Conservation (phyloP, 2,113 vertebrate genomes). For the Seriola rivoliana region DNA sequence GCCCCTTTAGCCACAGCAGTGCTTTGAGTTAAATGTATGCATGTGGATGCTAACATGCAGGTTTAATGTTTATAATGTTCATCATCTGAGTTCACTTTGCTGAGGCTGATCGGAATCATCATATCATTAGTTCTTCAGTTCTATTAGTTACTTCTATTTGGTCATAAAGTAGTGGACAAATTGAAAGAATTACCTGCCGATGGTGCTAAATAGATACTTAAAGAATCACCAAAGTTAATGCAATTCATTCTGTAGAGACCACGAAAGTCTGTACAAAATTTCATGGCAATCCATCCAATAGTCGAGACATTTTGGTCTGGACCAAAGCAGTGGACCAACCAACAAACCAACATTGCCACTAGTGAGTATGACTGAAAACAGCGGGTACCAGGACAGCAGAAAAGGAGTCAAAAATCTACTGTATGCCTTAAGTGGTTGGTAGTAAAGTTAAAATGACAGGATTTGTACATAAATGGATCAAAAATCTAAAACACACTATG, state of each 20-base stretch:
- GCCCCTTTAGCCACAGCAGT: not conserved
- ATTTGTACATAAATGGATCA: not conserved
- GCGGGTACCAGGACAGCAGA: not conserved
- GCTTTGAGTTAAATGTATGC: not conserved
- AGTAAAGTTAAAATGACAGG: not conserved
- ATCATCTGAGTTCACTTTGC: not conserved
- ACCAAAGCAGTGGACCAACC: not conserved
- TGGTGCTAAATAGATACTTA: not conserved
- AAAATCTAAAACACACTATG: not conserved
- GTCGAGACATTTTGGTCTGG: not conserved
- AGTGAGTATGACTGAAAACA: not conserved
- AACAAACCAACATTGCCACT: not conserved
- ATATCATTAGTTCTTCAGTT: too few species aligned
- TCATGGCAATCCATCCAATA: not conserved
- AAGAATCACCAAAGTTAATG: not conserved
- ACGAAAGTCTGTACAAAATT: not conserved
- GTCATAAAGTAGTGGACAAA: too few species aligned
- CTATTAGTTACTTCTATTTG: too few species aligned
- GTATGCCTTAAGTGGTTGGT: not conserved
- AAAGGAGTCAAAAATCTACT: not conserved
- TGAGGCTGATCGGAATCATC: too few species aligned
- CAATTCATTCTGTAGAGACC: not conserved
- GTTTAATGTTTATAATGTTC: not conserved
- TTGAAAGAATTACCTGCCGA: not conserved
- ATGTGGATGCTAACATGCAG: not conserved